phyloP scores from a whole-genome alignment of 2,888 invertebrate genomes.

The Trissolcus japonicus region DNA sequence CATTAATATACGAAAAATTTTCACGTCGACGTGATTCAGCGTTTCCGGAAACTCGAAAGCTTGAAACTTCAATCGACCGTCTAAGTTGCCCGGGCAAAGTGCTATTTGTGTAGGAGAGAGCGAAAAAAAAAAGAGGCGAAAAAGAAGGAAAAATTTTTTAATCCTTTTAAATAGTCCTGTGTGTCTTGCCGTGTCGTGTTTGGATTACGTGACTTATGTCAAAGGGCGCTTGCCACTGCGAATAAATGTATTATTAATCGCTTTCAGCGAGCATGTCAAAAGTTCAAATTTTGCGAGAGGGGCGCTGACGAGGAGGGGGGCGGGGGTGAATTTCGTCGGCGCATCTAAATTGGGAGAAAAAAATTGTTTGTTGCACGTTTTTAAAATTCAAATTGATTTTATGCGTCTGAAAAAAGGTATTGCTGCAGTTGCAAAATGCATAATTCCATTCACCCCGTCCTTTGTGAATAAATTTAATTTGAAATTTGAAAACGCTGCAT shows the following conservation, averaged over 20 bases:
- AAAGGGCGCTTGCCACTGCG: conserved; percentile 14
- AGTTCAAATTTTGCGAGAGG: background rate
- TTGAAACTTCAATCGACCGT: conserved; percentile 34
- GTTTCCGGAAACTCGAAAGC: conserved; percentile 5
- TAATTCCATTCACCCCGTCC: background rate
- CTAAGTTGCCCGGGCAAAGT: conserved; percentile 5
- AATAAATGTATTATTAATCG: conserved; percentile 30
- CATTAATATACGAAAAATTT: conserved; percentile 16
- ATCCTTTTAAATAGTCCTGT: conserved; percentile 17
- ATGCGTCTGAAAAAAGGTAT: background rate
- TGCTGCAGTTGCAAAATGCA: conserved; percentile 1
- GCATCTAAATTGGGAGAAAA: background rate
- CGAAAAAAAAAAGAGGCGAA: background rate
- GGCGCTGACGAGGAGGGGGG: too few species aligned
- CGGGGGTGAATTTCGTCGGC: background rate
- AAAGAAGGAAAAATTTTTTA: conserved; percentile 14
- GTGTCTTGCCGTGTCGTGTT: conserved; percentile 1
- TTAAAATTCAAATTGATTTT: background rate
- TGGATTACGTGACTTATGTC: conserved; percentile 23
- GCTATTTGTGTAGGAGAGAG: too few species aligned
- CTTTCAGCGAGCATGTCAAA: conserved; percentile 18
- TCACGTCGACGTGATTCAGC: conserved; percentile 1
- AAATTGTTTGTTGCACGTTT: background rate
- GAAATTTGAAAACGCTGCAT: background rate
- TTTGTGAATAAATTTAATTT: conserved; percentile 2